Evolutionary conservation across 2,888 invertebrate genomes (phyloP), one percentile per base, ranked within the genome.

Genomic region (Macrosoma leucophasiata): DNA sequence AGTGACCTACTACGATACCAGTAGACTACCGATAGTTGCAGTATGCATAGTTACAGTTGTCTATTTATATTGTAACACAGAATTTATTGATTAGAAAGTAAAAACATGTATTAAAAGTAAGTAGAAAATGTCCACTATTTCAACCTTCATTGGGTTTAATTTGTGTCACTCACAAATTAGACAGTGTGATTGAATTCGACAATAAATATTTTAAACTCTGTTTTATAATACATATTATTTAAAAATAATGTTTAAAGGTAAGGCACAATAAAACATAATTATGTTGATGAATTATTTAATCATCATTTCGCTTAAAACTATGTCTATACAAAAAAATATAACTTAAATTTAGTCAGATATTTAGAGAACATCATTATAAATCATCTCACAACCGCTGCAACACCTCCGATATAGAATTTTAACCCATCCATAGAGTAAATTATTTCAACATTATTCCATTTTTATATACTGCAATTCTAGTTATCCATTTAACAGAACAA

Each of bases 301-400:
- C 77, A 77, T 69, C 70, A 57, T 71, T 67, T 55, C 69, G 60
- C 78, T 81, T 81, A 78, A 66, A 67, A 52, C 71, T 79, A 81
- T 59, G 58, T 76, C 81, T 82, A 82, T 84, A 81, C 82, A 82
- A 82, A 62, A n/a, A 81, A 78, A 81, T 81, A 79, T 79, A 79
- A 79, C 78, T 79, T 82, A 79, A 62, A 69, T 70, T 73, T 79
- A 77, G 67, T 79, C 69, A 74, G 77, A 81, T 78, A 77, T 76
- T 76, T 81, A 81, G 75, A 79, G 76, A 82, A 81, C 79, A 77
- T 79, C 63, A 68, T 69, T 70, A 81, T 81, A 81, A 73, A 82
- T 78, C 81, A 76, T 81, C 79, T 84, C 84, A 84, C 84, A 84
- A 84, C 84, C 82, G 64, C 81, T 70, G 77, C 82, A 84, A 84